A percentile compares a stretch with the other conserved stretches of the same genome.
Conservation (phyloP, 2,888 invertebrate species). For the Dyspetes luteomarginatus region DNA sequence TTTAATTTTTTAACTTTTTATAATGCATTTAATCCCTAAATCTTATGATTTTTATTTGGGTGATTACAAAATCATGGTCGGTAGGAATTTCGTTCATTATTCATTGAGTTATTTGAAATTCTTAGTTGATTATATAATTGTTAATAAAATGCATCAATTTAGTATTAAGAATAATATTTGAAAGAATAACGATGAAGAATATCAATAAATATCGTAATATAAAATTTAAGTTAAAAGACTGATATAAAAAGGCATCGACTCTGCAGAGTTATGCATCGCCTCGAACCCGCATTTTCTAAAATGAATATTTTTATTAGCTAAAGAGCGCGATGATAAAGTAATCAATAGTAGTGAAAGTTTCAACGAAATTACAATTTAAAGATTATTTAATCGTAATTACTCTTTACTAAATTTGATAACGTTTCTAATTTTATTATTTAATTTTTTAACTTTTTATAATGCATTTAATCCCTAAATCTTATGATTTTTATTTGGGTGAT, state of each 20-base stretch:
- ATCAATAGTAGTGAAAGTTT: neutral
- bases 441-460: neutral
- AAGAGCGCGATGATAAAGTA: neutral
- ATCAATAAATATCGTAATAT: too few relatives aligned
- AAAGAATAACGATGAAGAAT: too few relatives aligned
- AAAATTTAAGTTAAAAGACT: too few relatives aligned
- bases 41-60: neutral
- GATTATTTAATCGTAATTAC: neutral
- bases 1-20: neutral
- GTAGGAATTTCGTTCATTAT: too few relatives aligned
- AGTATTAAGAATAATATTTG: too few relatives aligned
- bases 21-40: neutral
- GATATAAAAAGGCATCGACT: conserved; percentile 3
- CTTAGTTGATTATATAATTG: too few relatives aligned
- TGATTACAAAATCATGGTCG: too few relatives aligned
- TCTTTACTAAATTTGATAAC: neutral
- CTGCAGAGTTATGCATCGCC: too few relatives aligned
- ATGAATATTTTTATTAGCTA: neutral
- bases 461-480: neutral
- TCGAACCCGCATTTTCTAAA: neutral
- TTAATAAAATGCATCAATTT: too few relatives aligned
- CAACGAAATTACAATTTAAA: too few relatives aligned
- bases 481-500: neutral
- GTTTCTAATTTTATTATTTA: neutral
- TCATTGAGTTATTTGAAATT: too few relatives aligned